phyloP scores from a whole-genome alignment of 1,140 invertebrate species.

The Leptinotarsa texana region DNA sequence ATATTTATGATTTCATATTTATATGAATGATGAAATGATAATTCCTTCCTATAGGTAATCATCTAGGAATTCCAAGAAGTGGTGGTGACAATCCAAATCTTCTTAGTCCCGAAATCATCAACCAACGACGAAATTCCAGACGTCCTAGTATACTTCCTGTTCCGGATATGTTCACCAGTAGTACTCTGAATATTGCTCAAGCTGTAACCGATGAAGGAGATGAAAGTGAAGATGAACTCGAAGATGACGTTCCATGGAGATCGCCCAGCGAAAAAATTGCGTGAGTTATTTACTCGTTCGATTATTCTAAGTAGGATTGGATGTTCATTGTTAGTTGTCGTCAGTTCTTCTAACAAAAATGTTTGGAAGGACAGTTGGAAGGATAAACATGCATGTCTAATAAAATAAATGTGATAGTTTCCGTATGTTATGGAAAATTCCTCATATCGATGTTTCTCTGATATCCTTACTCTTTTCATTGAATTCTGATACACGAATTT shows the following conservation, averaged over 20 bases:
- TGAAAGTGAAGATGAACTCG: conserved; percentile 85
- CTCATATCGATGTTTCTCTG: no score
- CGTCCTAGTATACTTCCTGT: conserved; percentile 85
- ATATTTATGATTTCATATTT: no score
- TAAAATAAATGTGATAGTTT: background rate
- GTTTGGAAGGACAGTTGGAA: no score
- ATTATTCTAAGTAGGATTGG: no score
- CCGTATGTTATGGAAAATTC: no score
- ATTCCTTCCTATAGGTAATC: conserved; percentile 60
- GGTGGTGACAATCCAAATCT: conserved; percentile 77
- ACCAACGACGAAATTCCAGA: conserved; percentile 77
- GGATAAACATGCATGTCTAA: no score
- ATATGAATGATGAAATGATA: no score
- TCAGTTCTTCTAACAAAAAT: no score
- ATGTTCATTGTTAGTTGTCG: no score
- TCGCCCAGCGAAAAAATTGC: conserved; percentile 87
- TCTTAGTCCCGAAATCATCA: conserved; percentile 74
- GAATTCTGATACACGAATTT: no score
- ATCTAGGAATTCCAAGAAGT: conserved; percentile 72
- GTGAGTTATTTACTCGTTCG: conserved; percentile 63
- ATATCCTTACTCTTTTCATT: no score
- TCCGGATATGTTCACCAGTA: conserved; percentile 83
- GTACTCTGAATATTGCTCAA: conserved; percentile 73
- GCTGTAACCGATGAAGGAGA: conserved; percentile 74
- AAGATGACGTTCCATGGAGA: conserved; percentile 86